Evolutionary conservation across 2,888 invertebrate genomes (phyloP), one percentile per base, ranked within the genome.

Genomic region (Buathra laborator): DNA sequence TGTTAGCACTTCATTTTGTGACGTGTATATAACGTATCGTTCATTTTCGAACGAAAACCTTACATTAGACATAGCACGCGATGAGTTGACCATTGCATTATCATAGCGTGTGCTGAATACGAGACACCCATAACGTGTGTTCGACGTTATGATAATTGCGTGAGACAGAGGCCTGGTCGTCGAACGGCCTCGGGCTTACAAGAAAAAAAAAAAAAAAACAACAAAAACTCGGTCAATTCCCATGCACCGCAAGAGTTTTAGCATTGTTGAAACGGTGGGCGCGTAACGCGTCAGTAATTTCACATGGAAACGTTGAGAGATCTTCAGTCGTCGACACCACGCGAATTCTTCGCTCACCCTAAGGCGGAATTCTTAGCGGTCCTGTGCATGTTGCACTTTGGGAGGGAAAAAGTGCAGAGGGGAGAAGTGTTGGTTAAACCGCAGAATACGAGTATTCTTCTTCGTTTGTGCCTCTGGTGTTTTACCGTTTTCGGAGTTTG

Each of bases 171-270:
- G 62, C 43, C 46, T 81, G n/a, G 62, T 75, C 80, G 59, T 71
- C 70, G 32, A 59, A 37, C 32, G n/a, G 64, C 72, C 77, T 70
- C 75, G 48, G 67, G 72, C 80, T 64, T 24, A 48, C n/a, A n/a
- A 68, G 72, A 24, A 24, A 14, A n/a, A 66, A 64, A 86, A 64
- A 86, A 37, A 37, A 37, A 37, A 37, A 37, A 9, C 2, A 37
- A 37, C 6, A 37, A 37, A 86, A 90, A 89, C 86, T 89, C 88
- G 89, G 87, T 86, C 88, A 83, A 85, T 77, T 89, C 84, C 70
- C 87, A 81, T 81, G 81, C 66, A 68, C 62, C 64, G 71, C 10
- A 59, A 71, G 16, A 67, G 70, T 29, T 46, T 37, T 71, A 46
- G 82, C 70, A 79, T 75, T 80, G 84, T 81, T 84, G 72, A 67